Percentiles rank a stretch among this genome's conserved stretches.
Conservation (phyloP, 2,797 vertebrate genomes). For the Heliangelus exortis region DNA sequence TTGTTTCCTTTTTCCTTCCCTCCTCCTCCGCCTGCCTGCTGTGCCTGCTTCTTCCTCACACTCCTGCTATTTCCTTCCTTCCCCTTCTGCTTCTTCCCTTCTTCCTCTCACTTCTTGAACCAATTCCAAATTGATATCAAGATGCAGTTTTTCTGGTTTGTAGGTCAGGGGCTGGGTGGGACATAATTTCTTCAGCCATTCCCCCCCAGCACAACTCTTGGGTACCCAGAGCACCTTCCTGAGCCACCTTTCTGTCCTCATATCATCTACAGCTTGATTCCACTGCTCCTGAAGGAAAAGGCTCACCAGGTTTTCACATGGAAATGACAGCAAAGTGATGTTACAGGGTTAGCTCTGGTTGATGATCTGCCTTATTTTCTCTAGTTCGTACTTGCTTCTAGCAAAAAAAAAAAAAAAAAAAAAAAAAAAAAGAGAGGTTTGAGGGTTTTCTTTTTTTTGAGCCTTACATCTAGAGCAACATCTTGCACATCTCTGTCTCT, state of each 20-base stretch:
- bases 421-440: neutral
- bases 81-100: neutral
- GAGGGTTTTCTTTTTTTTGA: neutral
- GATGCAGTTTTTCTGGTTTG: neutral
- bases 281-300: neutral
- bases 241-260: neutral
- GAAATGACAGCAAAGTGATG: neutral
- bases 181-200: neutral
- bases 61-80: neutral
- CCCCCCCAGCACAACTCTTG: neutral
- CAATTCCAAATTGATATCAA: neutral
- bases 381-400: neutral
- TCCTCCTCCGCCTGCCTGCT: neutral
- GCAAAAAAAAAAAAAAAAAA: neutral
- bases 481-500: neutral
- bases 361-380: neutral
- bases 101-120: slow-evolving; percentile 16
- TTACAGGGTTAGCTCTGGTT: neutral
- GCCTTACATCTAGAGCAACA: neutral
- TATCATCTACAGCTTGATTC: neutral
- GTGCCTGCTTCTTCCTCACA: neutral
- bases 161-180: neutral
- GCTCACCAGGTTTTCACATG: neutral
- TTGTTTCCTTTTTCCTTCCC: neutral
- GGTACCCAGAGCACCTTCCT: neutral